Evolutionary conservation across 2,888 invertebrate genomes (phyloP), one percentile per base, ranked within the genome.

Genomic region (Ligdia adustata): DNA sequence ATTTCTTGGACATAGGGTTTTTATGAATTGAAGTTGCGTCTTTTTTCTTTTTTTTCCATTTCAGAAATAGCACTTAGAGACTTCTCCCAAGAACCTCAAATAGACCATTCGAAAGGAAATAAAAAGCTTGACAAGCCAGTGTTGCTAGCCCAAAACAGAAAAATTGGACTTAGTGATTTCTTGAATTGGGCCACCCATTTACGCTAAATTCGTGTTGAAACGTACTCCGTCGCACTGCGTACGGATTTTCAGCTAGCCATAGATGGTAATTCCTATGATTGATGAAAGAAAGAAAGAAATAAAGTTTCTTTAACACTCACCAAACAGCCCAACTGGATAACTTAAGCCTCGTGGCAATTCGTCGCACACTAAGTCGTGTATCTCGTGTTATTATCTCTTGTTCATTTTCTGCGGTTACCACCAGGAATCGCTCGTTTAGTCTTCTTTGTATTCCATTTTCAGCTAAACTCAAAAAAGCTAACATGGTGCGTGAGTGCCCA

Each of bases 361-460:
- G 4, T 9, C 38, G 7, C 13, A 38, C 38, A 34, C 28, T 28
- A 11, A 38, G 38, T 38, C 18, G 11, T 2, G 28, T 28, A 18
- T 28, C 28, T 13, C 13, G 4, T 4, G 26, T 37, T 5, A 35
- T 35, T 9, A 37, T 15, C 11, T 15, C 26, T 15, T 37, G 9
- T 37, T 37, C 27, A 9, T 37, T 12, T 27, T 26, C 16, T 27
- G 37, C 11, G n/a, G 37, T n/a, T 5, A 27, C 7, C 7, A 27
- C 4, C 9, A 6, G 37, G n/a, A 5, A 15, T 11, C 9, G 27
- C 6, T 37, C 27, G 16, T 37, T 6, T 5, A 37, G 26, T 13
- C 16, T 9, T 26, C 37, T 37, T 14, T 5, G 26, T 5, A 37
- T 37, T 0, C 37, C 37, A 16, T 37, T 37, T 37, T 37, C 37